Evolutionary conservation across 2,113 vertebrate genomes (phyloP), one percentile per base, ranked within the genome.

Genomic region (Athene noctua): DNA sequence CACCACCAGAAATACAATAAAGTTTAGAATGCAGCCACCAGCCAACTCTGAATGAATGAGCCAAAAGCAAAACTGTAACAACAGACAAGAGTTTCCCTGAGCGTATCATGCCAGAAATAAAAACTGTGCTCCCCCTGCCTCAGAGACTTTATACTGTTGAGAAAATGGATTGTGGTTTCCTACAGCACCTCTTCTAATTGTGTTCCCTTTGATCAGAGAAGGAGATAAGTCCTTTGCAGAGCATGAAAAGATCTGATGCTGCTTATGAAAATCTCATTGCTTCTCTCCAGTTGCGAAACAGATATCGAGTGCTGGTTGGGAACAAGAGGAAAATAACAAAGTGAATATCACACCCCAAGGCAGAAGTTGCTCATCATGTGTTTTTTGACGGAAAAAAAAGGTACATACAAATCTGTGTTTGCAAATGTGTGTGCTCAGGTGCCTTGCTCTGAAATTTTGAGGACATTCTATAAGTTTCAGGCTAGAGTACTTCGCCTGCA

Each of bases 301-400:
- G 79, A 40, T 5, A 52, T n/a, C 1, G 1, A 42, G 80, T 6
- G 61, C 57, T 2, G 0, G 6, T 13, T 1, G 2, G 61, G 27
- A 89, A 46, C 49, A 63, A 59, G 13, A 77, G 66, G 62, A 38
- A 51, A 72, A 80, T 34, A 58, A 46, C 57, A 32, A 55, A 19
- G 44, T 3, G 73, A 91, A 2, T 44, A 32, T 12, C 71, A 70
- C 40, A 61, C 8, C 44, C 54, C 79, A 44, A 58, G 42, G 63
- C 49, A 80, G 51, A 70, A 93, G 27, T 6, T 79, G 57, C 32
- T 80, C 27, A n/a, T 5, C 2, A 0, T 10, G 5, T 65, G 63
- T 3, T 81, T 83, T 74, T 4, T 59, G 52, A 51, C 79, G 57
- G 68, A 8, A 85, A 38, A 38, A 36, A n/a, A 38, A 2, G 6